Evolutionary conservation across 1,140 invertebrate genomes (phyloP), one percentile per base, ranked within the genome.

Genomic region (Pachypeltis micranthus): DNA sequence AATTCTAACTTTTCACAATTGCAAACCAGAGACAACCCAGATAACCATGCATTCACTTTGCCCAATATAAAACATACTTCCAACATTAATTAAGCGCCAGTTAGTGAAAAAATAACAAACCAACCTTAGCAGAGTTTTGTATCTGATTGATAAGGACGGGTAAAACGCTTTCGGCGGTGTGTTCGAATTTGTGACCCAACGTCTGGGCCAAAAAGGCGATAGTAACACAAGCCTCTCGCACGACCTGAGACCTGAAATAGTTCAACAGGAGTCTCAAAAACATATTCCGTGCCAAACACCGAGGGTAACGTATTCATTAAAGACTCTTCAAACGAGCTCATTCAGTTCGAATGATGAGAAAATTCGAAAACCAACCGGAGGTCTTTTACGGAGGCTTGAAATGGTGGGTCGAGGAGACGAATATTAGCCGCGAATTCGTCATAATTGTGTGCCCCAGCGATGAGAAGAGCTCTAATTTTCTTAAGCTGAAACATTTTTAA

Each of bases 91-190:
- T n/a, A n/a, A n/a, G n/a, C n/a, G n/a, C n/a, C n/a, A n/a, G n/a
- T n/a, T n/a, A n/a, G n/a, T n/a, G n/a, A n/a, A n/a, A n/a, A n/a
- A n/a, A n/a, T n/a, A n/a, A n/a, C n/a, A 51, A 31, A 65, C 66
- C 75, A 68, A 88, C 86, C 82, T 98, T 98, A 67, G 93, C 94
- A 71, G 90, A 92, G 76, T 98, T 98, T 70, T 91, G 91, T 74
- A 97, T 92, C 51, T 98, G 81, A 72, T 88, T 89, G 69, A 98
- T 91, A 24, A 98, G 75, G 64, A 84, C 83, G 58, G 86, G 85
- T 39, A 98, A 73, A 47, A 96, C 79, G 62, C 83, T 79, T 72
- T 94, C 86, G 23, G 87, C 86, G 75, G 93, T 89, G 73, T 84
- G 84, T 65, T 96, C 93, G 69, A 94, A 81, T 73, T 89, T 90